phyloP scores from a whole-genome alignment of 2,797 vertebrate species.

The Thalassophryne amazonica region DNA sequence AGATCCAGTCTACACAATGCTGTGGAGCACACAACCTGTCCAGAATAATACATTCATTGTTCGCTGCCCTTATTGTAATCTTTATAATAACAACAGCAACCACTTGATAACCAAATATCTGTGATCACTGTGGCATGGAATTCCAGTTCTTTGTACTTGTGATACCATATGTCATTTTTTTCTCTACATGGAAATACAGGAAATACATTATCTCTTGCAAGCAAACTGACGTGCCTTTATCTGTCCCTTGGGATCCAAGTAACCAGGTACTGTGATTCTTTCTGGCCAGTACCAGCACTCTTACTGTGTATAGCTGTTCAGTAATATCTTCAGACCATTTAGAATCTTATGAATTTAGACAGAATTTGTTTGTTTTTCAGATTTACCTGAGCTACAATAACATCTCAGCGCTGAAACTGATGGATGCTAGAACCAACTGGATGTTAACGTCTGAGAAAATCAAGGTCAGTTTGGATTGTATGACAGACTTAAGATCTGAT shows the following conservation, averaged over 20 bases:
- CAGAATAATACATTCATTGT: slow-evolving; percentile 58
- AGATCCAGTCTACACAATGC: no score
- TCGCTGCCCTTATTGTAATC: slow-evolving; percentile 27
- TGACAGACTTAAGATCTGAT: neutral
- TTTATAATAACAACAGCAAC: slow-evolving; percentile 9
- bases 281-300: neutral
- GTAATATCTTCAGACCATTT: slow-evolving; percentile 5
- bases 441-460: slow-evolving; percentile 85
- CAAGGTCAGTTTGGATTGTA: slow-evolving; percentile 77
- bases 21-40: slow-evolving; percentile 22
- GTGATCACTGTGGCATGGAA: neutral
- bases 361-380: slow-evolving; percentile 59
- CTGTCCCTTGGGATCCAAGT: slow-evolving; percentile 96
- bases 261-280: slow-evolving; percentile 86
- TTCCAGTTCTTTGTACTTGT: slow-evolving; percentile 2
- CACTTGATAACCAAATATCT: slow-evolving; percentile 14
- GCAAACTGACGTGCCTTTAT: slow-evolving; percentile 87
- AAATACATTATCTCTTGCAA: slow-evolving; percentile 94
- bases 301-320: neutral
- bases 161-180: neutral
- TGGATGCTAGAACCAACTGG: slow-evolving; percentile 89
- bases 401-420: slow-evolving; percentile 90
- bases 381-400: slow-evolving; percentile 98
- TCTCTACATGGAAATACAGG: slow-evolving; percentile 65
- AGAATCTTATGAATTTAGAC: slow-evolving; percentile 8